phyloP scores from a whole-genome alignment of 2,888 invertebrate genomes.

The Leptinotarsa haldemani region DNA sequence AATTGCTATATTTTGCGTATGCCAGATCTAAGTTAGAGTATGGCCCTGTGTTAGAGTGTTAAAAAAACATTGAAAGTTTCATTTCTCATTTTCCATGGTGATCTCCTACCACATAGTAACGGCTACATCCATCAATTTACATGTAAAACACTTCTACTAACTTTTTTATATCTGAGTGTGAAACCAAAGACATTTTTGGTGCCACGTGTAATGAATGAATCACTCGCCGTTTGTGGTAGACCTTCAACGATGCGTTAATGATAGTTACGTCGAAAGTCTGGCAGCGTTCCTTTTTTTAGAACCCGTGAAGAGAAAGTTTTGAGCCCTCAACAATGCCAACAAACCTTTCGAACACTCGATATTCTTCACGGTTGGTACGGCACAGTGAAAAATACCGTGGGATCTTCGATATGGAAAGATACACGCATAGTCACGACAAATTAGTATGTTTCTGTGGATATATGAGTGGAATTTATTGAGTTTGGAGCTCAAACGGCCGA shows the following conservation, averaged over 20 bases:
- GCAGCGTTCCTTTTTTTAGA: slow-evolving; percentile 27
- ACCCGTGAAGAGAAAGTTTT: slow-evolving; percentile 37
- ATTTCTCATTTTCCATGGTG: too few species aligned
- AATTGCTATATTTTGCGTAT: too few species aligned
- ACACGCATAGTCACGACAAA: background rate
- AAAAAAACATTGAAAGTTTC: too few species aligned
- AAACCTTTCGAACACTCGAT: slow-evolving; percentile 30
- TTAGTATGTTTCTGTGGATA: background rate
- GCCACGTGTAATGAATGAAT: background rate
- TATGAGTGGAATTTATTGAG: background rate
- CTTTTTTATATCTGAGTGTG: background rate
- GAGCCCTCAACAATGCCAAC: slow-evolving; percentile 35
- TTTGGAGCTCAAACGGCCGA: background rate
- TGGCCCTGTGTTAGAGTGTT: too few species aligned
- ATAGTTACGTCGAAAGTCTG: slow-evolving; percentile 34
- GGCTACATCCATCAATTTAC: too few species aligned
- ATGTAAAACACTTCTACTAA: background rate
- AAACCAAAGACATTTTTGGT: slow-evolving; percentile 1
- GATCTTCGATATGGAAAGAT: slow-evolving; percentile 11
- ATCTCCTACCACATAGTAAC: too few species aligned
- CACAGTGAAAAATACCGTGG: slow-evolving; percentile 11
- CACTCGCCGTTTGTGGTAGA: slow-evolving; percentile 19
- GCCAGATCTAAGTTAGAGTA: too few species aligned
- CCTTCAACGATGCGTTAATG: slow-evolving; percentile 32
- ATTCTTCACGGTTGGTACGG: slow-evolving; percentile 19